Base-by-base conservation (phyloP, 2,888 invertebrate species). In the Sarcophaga carnaria region DNA sequence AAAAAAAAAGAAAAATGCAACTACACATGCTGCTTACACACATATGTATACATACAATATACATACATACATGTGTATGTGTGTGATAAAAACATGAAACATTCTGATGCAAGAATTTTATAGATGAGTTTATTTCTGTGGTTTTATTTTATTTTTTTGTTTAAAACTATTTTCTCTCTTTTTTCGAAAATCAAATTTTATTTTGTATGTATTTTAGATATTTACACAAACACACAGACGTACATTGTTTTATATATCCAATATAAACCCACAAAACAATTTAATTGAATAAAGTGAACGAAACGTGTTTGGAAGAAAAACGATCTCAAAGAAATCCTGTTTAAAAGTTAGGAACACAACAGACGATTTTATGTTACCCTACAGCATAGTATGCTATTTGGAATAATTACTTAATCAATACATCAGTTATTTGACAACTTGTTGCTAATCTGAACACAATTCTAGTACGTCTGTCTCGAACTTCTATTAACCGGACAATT, bases 51-150 rank as follows among this genome's bases (percentile, higher is more conserved):
- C 8, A n/a, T 25, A 22, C 11, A 27, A 66, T 37, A 25, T 6
- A 37, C 25, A 49, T 37, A 37, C 37, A 27, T 6, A 27, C 67
- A 27, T 27, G 45, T 20, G 27, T 37, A 37, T 37, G 37, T 37
- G 6, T 37, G 37, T 37, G 37, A 37, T 37, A 77, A 8, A 27
- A 17, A 59, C 59, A 59, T 59, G 80, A 25, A 20, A 62, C 75
- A 75, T 81, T 82, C 59, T 80, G 72, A 72, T 72, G 62, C 22
- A 47, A 72, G 14, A 63, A 74, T 74, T 77, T 69, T 77, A 63
- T 20, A 47, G 62, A 80, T 27, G 60, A 64, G 74, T 76, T 80
- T 8, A 59, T 70, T 78, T 22, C 37, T 37, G 54, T 70, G 25
- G 66, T 63, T 83, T 77, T 83, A 72, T 77, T 71, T 60, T 74